These are phyloP conservation scores for Hippolais icterina DNA, from an alignment of 2,113 vertebrate genomes.

Conservation along the genomic window DNA sequence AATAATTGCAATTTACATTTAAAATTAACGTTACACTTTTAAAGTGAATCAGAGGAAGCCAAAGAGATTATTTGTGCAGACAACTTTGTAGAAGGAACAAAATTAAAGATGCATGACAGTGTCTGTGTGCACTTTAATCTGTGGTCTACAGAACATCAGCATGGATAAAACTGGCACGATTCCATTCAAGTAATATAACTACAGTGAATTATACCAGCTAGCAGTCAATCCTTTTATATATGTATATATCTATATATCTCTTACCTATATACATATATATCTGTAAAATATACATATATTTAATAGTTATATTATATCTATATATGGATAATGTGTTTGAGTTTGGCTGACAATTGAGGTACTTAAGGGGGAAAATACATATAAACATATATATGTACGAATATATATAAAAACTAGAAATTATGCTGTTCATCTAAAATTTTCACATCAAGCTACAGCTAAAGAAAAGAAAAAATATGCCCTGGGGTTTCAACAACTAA, in stretches of 20 bases:
- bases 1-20: slow-evolving; percentile 58
- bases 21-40: slow-evolving; percentile 24
- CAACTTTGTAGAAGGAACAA: slow-evolving; percentile 33
- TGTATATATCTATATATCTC: not conserved
- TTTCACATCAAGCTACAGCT: not conserved
- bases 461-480: not conserved
- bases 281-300: not conserved
- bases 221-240: not conserved
- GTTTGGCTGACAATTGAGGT: not conserved
- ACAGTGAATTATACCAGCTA: not conserved
- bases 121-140: not conserved
- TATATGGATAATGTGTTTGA: not conserved
- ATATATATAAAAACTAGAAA: not conserved
- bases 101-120: slow-evolving; percentile 14
- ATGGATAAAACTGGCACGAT: not conserved
- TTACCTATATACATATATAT: no score
- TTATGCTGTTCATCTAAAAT: not conserved
- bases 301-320: not conserved
- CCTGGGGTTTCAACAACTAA: not conserved
- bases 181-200: not conserved
- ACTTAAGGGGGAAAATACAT: not conserved
- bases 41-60: slow-evolving; percentile 40
- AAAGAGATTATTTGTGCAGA: slow-evolving; percentile 29
- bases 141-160: not conserved
- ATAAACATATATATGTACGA: not conserved